A percentile compares a stretch with the other conserved stretches of the same genome.
Evolutionary conservation across 2,888 invertebrate species (phyloP).

Genomic region (Hypselothyrea guttata): DNA sequence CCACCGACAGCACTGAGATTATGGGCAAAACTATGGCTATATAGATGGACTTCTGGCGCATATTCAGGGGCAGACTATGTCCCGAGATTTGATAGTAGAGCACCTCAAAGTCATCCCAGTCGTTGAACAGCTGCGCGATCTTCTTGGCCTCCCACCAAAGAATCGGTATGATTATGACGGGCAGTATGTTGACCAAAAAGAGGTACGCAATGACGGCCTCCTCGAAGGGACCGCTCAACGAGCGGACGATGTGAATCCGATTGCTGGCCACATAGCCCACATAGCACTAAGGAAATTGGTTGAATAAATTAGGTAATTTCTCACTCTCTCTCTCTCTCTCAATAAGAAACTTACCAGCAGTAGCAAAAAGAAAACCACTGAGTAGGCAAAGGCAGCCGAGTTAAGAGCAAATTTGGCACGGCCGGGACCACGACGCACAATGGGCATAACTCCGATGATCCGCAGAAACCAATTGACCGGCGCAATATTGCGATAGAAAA

Average conservation of each 20-base stretch:
- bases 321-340: too few species aligned
- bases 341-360: constrained; percentile 80
- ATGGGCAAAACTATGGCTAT: constrained; percentile 85
- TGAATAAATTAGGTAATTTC: constrained; percentile 4
- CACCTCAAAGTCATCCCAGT: constrained; percentile 88
- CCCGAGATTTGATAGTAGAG: constrained; percentile 86
- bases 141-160: constrained; percentile 87
- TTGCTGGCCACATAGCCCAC: constrained; percentile 85
- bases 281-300: constrained; percentile 81
- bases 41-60: constrained; percentile 85
- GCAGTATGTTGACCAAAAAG: constrained; percentile 88
- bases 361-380: constrained; percentile 83
- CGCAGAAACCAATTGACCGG: constrained; percentile 83
- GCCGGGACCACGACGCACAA: constrained; percentile 83
- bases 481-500: constrained; percentile 82
- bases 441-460: constrained; percentile 86
- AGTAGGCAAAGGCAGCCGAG: constrained; percentile 85
- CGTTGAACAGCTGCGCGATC: constrained; percentile 84
- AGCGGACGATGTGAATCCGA: constrained; percentile 85
- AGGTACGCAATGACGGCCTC: constrained; percentile 90
- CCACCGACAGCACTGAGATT: constrained; percentile 85
- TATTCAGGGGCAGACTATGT: constrained; percentile 84
- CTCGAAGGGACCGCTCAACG: constrained; percentile 87
- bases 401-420: constrained; percentile 83
- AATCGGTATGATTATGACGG: constrained; percentile 85